A percentile compares a stretch with the other conserved stretches of the same genome.
Conservation (phyloP, 1,140 invertebrate species). For the Cydia fagiglandana region DNA sequence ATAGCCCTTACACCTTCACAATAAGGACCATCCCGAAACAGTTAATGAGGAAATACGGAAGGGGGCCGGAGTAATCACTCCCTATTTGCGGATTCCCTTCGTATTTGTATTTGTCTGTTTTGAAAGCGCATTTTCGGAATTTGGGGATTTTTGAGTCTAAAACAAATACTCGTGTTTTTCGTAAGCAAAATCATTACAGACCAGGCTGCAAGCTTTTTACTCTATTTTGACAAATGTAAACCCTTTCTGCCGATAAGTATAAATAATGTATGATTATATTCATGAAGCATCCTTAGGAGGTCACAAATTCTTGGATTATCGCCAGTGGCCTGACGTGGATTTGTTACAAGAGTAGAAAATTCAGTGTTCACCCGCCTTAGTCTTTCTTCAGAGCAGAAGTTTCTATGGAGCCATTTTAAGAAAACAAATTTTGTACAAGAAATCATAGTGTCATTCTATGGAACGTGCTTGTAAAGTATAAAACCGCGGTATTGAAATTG, state of each 20-base stretch:
- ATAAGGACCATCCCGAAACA: neutral
- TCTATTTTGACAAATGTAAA: constrained; percentile 22
- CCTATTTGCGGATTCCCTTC: constrained; percentile 11
- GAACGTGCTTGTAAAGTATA: no score
- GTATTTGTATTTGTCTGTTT: constrained; percentile 19
- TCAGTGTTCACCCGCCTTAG: constrained; percentile 51
- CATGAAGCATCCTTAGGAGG: constrained; percentile 53
- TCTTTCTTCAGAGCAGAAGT: constrained; percentile 38
- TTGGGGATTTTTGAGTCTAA: neutral
- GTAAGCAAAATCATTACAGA: neutral
- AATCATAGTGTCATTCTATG: no score
- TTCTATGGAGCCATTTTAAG: constrained; percentile 30
- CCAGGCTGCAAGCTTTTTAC: neutral
- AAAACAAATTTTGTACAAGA: neutral
- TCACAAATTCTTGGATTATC: constrained; percentile 66
- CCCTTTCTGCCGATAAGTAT: constrained; percentile 20
- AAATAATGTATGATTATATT: constrained; percentile 39
- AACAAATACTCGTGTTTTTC: neutral
- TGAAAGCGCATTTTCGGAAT: neutral
- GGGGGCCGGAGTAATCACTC: constrained; percentile 6
- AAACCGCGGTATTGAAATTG: no score
- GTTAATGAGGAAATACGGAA: constrained; percentile 11
- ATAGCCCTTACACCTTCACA: neutral
- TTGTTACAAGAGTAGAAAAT: constrained; percentile 65
- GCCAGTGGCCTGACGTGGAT: constrained; percentile 60